Evolutionary conservation across 2,113 vertebrate species (phyloP).

Genomic region (Callospermophilus lateralis): DNA sequence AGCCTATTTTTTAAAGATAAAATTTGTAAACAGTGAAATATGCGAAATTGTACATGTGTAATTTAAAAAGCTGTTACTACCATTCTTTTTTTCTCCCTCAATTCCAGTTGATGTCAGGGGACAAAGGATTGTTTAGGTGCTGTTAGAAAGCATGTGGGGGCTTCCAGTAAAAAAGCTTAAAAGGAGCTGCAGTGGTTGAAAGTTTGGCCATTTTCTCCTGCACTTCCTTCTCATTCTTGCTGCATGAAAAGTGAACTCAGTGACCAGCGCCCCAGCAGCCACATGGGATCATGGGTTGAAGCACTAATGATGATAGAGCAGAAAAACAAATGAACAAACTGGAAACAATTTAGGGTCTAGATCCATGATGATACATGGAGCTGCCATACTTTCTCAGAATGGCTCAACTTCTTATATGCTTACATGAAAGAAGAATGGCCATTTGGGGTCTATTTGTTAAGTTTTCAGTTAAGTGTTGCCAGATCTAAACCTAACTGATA

Average conservation of each 20-base stretch:
- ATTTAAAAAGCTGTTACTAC: not conserved
- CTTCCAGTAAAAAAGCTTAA: not conserved
- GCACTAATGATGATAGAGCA: not conserved
- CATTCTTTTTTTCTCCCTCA: too few species aligned
- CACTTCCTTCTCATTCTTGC: not conserved
- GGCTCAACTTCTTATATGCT: not conserved
- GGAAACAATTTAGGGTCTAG: not conserved
- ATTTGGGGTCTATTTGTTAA: not conserved
- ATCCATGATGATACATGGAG: not conserved
- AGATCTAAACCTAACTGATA: not conserved
- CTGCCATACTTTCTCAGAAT: not conserved
- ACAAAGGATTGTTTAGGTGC: not conserved
- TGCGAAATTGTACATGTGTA: not conserved
- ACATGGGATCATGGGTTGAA: not conserved
- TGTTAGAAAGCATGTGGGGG: not conserved
- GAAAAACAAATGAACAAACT: not conserved
- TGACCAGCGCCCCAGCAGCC: not conserved
- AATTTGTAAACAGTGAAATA: constrained; percentile 5
- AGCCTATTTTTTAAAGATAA: not conserved
- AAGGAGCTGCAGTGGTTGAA: not conserved
- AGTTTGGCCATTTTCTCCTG: not conserved
- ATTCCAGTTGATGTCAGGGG: not conserved
- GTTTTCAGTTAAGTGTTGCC: not conserved
- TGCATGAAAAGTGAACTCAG: not conserved
- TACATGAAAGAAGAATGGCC: not conserved